Base-by-base conservation (phyloP, 2,113 vertebrate genomes). In the Herpailurus yagouaroundi region DNA sequence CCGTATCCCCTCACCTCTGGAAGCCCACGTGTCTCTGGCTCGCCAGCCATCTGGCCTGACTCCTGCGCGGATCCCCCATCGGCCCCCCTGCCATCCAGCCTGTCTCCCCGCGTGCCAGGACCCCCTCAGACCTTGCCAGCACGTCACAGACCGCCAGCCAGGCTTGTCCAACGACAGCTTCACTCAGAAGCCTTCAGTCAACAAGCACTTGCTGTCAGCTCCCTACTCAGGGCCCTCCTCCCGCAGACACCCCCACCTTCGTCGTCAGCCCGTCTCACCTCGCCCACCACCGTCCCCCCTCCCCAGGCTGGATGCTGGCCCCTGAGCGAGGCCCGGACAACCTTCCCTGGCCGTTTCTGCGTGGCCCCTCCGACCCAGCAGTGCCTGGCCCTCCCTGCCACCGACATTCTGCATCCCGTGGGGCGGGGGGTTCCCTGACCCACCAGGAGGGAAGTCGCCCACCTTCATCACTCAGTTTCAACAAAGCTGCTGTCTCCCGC, bases 51-150 rank as follows among this genome's bases (percentile, higher is more conserved):
- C 77, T 83, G 45, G 48, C 41, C 80, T 21, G 1, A 74, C 15
- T 1, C 12, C 52, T 29, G 0, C 10, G 0, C 11, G 33, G 36
- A 27, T 19, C 52, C 27, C 12, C 60, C 0, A 1, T 7, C 4
- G 6, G 7, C 16, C 18, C 25, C 36, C 27, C 12, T 1, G 10
- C 10, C 9, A 41, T n/a, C 9, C 29, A 3, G 21, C 36, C 14
- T 21, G 18, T 10, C 52, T n/a, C 38, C 1, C 25, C 33, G 11
- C 21, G 5, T 19, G 9, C 31, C 73, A 29, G 31, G 88, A 25
- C 10, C 16, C 25, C 52, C 4, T 57, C 16, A 9, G 52, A 15
- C 33, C 88, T 88, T 8, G 15, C 74, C 27, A 1, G 1, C 41
- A 7, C 25, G 41, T 29, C 45, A 4, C 73, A 4, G 6, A 16